Evolutionary conservation across 2,797 vertebrate genomes (phyloP).

Genomic region (Coccyzus lansbergi): DNA sequence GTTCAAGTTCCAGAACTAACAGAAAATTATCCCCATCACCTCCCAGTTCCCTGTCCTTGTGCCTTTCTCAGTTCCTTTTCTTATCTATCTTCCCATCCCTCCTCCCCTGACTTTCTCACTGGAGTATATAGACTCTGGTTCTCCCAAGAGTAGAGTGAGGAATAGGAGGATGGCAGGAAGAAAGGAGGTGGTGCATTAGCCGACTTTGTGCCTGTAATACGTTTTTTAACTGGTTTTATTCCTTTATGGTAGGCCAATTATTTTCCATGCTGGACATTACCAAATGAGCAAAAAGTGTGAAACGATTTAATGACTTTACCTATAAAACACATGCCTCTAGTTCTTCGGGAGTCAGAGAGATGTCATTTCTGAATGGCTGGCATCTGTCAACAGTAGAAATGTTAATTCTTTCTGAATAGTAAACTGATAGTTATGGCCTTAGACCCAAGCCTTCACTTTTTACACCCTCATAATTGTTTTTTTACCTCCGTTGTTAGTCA

Average conservation of each 20-base stretch:
- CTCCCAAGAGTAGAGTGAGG: not conserved
- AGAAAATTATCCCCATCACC: not conserved
- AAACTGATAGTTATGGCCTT: constrained; percentile 9
- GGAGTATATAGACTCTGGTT: no score
- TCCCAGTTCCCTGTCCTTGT: not conserved
- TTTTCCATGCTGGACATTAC: no score
- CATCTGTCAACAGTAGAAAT: not conserved
- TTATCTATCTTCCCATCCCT: not conserved
- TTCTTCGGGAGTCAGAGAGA: not conserved
- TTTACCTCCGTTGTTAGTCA: constrained; percentile 9
- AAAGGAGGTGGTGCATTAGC: not conserved
- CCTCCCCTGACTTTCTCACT: fast-evolving
- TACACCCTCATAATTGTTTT: not conserved
- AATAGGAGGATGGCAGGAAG: not conserved
- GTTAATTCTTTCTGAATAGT: constrained; percentile 1
- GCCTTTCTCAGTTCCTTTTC: not conserved
- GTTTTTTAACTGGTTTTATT: not conserved
- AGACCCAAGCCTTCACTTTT: not conserved
- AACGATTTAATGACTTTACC: not conserved
- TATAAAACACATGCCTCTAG: not conserved
- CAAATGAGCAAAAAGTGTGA: not conserved
- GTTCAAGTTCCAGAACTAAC: not conserved
- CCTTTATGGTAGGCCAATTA: not conserved
- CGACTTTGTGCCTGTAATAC: not conserved
- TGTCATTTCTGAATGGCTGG: not conserved